Base-by-base conservation (phyloP, 2,113 vertebrate species). In the Stictonetta naevosa region DNA sequence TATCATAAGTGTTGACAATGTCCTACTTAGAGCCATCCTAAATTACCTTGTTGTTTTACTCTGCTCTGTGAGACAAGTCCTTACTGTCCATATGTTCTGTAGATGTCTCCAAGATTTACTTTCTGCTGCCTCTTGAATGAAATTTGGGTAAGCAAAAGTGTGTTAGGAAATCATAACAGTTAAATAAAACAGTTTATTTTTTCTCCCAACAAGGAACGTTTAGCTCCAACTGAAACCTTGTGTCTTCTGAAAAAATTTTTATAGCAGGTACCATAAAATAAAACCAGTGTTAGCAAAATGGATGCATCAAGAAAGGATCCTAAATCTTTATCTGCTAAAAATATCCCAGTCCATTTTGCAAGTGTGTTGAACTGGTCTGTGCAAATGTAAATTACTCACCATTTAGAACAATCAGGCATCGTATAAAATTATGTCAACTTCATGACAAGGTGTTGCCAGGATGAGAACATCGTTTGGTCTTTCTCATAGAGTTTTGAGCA, bases 391-490 rank as follows among this genome's bases (percentile, higher is more conserved):
- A 67, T 29, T 3, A 10, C 12, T 86, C 3, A 2, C 21, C 52
- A 21, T 10, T 77, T 74, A 46, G 50, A 38, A 62, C 73, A 66
- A 74, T 6, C 13, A 36, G 55, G n/a, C 40, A 55, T 28, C 34
- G 52, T 23, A 26, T 10, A 13, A 13, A 82, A 55, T 38, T 13
- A 2, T 10, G 29, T 6, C 56, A 40, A 5, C 44, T 34, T 77
- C 26, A 13, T 31, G 53, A 20, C 9, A 13, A 3, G 34, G 6
- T 86, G 29, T 12, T 60, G 55, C 42, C 33, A 73, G 60, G 18
- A 13, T 13, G 44, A 69, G 33, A 0, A 0, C 21, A 10, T 4
- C 20, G 3, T 19, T 13, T 44, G 52, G 6, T 8, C 19, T 74
- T 56, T 25, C 25, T 33, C 48, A 21, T n/a, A 50, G 26, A 42